phyloP scores from a whole-genome alignment of 2,797 vertebrate genomes.

The Platalea minor region DNA sequence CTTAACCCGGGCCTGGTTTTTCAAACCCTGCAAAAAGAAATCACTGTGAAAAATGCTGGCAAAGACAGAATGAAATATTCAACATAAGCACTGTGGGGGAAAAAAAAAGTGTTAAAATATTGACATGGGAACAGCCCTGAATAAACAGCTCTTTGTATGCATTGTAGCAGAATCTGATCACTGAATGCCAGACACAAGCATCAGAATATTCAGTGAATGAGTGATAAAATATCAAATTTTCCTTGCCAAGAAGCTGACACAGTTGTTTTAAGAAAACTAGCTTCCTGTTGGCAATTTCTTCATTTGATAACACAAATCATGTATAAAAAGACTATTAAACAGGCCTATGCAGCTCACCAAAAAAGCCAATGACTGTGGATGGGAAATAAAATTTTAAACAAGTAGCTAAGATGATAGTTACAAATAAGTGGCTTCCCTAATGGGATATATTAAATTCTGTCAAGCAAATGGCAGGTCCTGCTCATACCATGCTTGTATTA shows the following conservation, averaged over 20 bases:
- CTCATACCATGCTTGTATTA: not conserved
- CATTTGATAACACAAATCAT: not conserved
- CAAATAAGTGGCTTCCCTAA: not conserved
- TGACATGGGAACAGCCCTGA: not conserved
- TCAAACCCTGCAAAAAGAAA: slow-evolving; percentile 84
- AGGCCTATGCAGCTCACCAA: not conserved
- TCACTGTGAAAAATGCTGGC: not conserved
- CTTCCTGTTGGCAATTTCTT: not conserved
- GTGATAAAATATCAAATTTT: not conserved
- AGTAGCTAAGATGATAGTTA: not conserved
- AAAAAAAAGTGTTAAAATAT: not conserved
- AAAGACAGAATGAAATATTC: not conserved
- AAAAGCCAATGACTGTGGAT: not conserved
- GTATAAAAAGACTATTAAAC: not conserved
- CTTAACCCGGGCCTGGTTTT: slow-evolving; percentile 90
- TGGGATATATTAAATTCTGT: not conserved
- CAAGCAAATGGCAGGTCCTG: not conserved
- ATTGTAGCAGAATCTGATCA: not conserved
- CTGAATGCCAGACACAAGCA: not conserved
- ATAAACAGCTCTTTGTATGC: not conserved
- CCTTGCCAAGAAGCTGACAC: not conserved
- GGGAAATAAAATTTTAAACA: not conserved
- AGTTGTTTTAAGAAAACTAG: not conserved
- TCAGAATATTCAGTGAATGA: not conserved
- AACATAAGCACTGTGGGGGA: not conserved